A percentile compares a stretch with the other conserved stretches of the same genome.
phyloP scores from a whole-genome alignment of 2,888 invertebrate species.

The Alviniconcha strummeri region DNA sequence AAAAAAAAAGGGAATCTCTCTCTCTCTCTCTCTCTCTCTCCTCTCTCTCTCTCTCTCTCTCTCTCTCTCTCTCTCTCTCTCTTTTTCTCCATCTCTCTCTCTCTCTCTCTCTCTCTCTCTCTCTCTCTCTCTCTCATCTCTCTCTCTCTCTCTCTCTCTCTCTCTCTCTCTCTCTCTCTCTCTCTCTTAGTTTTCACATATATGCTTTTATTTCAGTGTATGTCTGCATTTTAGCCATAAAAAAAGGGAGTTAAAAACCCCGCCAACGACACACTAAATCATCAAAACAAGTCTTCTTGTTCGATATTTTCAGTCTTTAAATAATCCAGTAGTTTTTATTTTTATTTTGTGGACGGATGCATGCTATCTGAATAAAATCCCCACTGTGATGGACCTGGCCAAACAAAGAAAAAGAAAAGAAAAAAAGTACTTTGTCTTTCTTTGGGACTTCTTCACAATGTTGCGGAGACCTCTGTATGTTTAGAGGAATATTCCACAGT shows the following conservation, averaged over 20 bases:
- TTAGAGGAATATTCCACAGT: too few relatives aligned
- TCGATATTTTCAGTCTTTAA: too few relatives aligned
- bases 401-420: too few relatives aligned
- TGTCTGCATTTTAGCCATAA: not conserved
- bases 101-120: conserved; percentile 13
- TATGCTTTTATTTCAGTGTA: not conserved
- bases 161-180: conserved; percentile 1
- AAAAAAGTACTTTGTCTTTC: too few relatives aligned
- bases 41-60: not conserved
- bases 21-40: not conserved
- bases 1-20: not conserved
- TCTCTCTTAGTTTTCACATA: not conserved
- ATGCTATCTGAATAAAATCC: not conserved
- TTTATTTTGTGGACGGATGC: not conserved
- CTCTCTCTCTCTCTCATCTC: conserved; percentile 10
- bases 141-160: conserved; percentile 8
- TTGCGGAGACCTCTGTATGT: too few relatives aligned
- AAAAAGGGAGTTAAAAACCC: not conserved
- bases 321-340: too few relatives aligned
- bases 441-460: too few relatives aligned
- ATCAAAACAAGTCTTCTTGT: too few relatives aligned
- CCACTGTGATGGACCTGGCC: too few relatives aligned
- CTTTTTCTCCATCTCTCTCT: not conserved
- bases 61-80: conserved; percentile 1
- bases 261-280: too few relatives aligned